Evolutionary conservation across 2,113 vertebrate genomes (phyloP).

Genomic region (Lathamus discolor): DNA sequence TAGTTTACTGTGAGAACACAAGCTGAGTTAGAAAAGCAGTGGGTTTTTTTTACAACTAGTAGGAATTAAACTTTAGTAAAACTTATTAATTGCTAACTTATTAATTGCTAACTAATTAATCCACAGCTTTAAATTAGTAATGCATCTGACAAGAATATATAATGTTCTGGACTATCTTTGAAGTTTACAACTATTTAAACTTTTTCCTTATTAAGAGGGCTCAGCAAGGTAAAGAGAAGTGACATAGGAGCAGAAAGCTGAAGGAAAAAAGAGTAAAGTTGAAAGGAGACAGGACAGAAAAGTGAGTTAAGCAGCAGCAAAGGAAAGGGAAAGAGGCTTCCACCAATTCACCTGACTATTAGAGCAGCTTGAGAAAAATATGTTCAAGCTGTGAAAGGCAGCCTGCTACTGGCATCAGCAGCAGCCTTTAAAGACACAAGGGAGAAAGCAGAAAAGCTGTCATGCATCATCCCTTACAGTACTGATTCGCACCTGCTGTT

Average conservation of each 20-base stretch:
- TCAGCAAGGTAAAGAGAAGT: neutral
- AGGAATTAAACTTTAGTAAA: neutral
- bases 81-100: neutral
- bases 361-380: neutral
- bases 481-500: neutral
- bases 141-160: neutral
- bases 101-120: neutral
- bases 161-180: neutral
- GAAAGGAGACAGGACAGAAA: neutral
- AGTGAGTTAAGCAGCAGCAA: neutral
- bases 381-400: neutral
- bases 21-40: neutral
- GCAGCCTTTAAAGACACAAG: neutral
- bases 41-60: neutral
- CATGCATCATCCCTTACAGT: rapidly evolving
- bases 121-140: neutral
- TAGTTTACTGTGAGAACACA: neutral
- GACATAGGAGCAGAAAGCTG: neutral
- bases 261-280: neutral
- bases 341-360: neutral
- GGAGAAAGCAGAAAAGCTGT: neutral
- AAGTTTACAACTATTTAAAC: neutral
- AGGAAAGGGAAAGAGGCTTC: neutral
- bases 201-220: neutral
- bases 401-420: neutral